Conservation (phyloP, 1,140 invertebrate species). For the Drosophila serrata region DNA sequence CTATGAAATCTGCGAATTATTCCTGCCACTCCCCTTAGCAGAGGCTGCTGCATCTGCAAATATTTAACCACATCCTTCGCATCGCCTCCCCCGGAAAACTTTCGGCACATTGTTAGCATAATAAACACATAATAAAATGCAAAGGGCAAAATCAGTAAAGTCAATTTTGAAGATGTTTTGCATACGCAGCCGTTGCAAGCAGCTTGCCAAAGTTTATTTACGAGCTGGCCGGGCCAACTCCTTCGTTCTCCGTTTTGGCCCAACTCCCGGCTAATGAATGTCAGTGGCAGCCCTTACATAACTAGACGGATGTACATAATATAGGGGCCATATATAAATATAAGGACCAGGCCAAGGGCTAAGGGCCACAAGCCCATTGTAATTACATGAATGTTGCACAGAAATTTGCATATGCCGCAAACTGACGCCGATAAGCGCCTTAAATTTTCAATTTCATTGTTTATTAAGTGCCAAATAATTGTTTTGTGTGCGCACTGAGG, state of each 20-base stretch:
- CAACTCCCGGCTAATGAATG: slow-evolving; percentile 63
- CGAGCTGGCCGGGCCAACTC: slow-evolving; percentile 37
- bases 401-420: slow-evolving; percentile 70
- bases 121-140: slow-evolving; percentile 82
- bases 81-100: slow-evolving; percentile 43
- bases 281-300: slow-evolving; percentile 25
- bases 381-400: slow-evolving; percentile 72
- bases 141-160: slow-evolving; percentile 76
- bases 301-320: slow-evolving; percentile 1
- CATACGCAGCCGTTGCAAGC: slow-evolving; percentile 45
- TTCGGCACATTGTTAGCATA: slow-evolving; percentile 79
- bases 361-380: slow-evolving; percentile 38
- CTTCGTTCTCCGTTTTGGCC: slow-evolving; percentile 7
- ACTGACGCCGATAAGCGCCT: slow-evolving; percentile 71
- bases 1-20: neutral
- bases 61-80: slow-evolving; percentile 43
- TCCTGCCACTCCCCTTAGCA: neutral
- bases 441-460: slow-evolving; percentile 84
- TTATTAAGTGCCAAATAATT: slow-evolving; percentile 83
- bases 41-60: slow-evolving; percentile 35
- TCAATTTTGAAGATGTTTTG: slow-evolving; percentile 78
- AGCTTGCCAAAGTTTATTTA: slow-evolving; percentile 58
- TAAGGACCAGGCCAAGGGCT: slow-evolving; percentile 15
- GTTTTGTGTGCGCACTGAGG: slow-evolving; percentile 35
- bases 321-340: slow-evolving; percentile 39